A percentile compares a stretch with the other conserved stretches of the same genome.
Evolutionary conservation across 1,140 invertebrate genomes (phyloP).

Genomic region (Diorhabda sublineata): DNA sequence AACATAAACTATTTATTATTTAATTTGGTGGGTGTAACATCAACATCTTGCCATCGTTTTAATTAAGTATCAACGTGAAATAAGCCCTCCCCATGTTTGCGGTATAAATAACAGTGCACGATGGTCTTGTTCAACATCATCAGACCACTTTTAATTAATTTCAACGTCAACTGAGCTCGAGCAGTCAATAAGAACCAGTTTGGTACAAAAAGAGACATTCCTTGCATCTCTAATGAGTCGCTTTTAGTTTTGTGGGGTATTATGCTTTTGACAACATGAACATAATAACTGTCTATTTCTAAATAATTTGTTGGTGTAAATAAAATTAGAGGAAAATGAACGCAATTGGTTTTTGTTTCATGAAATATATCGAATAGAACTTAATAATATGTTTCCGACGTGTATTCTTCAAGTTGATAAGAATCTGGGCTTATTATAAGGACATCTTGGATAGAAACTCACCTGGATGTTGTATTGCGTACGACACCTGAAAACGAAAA

Average conservation of each 20-base stretch:
- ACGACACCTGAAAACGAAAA: too few species aligned
- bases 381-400: too few species aligned
- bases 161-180: constrained; percentile 19
- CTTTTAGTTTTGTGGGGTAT: background rate
- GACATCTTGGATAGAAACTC: too few species aligned
- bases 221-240: constrained; percentile 17
- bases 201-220: constrained; percentile 7
- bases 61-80: constrained; percentile 24
- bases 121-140: constrained; percentile 9
- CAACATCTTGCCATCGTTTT: background rate
- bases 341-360: too few species aligned
- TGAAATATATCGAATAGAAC: too few species aligned
- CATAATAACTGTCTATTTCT: background rate
- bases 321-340: too few species aligned
- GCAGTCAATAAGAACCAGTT: constrained; percentile 15
- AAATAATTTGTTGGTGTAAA: background rate
- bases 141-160: constrained; percentile 28
- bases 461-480: too few species aligned
- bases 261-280: background rate
- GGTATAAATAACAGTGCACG: constrained; percentile 24
- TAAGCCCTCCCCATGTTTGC: constrained; percentile 21
- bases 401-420: too few species aligned
- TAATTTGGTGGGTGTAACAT: background rate
- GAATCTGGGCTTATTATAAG: too few species aligned
- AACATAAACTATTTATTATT: background rate